phyloP scores from a whole-genome alignment of 1,140 invertebrate genomes.

The Drosophila equinoxialis region DNA sequence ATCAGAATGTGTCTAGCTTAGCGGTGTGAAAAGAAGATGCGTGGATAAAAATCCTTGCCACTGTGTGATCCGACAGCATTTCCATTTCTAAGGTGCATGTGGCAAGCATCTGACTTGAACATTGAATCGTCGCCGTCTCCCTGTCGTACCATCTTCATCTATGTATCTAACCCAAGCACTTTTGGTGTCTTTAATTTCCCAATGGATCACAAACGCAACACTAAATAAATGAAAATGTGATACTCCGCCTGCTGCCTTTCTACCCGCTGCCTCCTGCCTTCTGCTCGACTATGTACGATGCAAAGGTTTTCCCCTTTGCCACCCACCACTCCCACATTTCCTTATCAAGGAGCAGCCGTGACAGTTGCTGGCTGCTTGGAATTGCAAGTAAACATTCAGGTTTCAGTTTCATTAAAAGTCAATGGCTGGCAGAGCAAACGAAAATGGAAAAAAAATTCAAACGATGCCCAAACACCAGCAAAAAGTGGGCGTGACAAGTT shows the following conservation, averaged over 20 bases:
- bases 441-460: conserved; percentile 23
- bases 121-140: background rate
- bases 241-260: background rate
- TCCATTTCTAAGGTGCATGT: conserved; percentile 10
- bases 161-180: conserved; percentile 22
- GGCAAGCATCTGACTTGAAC: background rate
- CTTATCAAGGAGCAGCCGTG: conserved; percentile 3
- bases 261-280: background rate
- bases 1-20: background rate
- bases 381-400: conserved; percentile 18
- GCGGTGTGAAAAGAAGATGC: no score
- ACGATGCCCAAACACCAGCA: background rate
- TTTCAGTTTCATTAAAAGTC: conserved; percentile 32
- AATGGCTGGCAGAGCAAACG: conserved; percentile 19
- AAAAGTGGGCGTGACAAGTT: conserved; percentile 3
- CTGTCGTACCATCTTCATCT: background rate
- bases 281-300: no score
- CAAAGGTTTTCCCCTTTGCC: background rate
- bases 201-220: conserved; percentile 22
- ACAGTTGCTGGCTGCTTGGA: conserved; percentile 13
- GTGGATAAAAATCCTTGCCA: no score
- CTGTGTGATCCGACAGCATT: conserved; percentile 3
- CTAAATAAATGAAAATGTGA: conserved; percentile 35
- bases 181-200: conserved; percentile 27
- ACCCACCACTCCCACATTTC: background rate